These are phyloP conservation scores for Cryptoblepharus egeriae DNA, from an alignment of 2,797 vertebrate genomes.

Conservation along the genomic window DNA sequence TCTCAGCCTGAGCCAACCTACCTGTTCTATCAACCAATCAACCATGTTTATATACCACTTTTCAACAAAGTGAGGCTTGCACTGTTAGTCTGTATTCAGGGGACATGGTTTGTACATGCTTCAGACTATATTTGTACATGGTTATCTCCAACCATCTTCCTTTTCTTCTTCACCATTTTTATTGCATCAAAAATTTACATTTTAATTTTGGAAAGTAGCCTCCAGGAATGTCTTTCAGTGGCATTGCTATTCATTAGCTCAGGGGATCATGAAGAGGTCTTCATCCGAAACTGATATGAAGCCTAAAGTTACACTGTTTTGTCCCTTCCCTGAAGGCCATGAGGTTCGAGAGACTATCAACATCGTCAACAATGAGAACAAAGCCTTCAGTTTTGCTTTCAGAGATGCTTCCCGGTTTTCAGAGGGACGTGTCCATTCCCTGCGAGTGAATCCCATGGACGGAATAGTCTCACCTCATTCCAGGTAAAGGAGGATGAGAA, in stretches of 20 bases:
- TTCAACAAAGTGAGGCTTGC: too few species aligned
- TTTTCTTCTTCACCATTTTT: not conserved
- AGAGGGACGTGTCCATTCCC: conserved; percentile 75
- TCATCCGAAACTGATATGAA: not conserved
- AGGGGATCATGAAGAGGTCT: not conserved
- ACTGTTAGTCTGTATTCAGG: too few species aligned
- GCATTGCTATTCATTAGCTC: too few species aligned
- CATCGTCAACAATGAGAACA: conserved; percentile 85
- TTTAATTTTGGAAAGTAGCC: not conserved
- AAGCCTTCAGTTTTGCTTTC: conserved; percentile 81
- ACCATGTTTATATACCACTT: too few species aligned
- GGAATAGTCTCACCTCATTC: conserved; percentile 80
- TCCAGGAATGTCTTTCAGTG: not conserved
- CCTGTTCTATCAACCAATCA: too few species aligned
- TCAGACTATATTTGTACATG: not conserved
- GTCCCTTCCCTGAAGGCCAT: conserved; percentile 73
- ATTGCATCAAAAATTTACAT: not conserved
- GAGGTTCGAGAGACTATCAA: conserved; percentile 73
- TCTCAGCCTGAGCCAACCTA: too few species aligned
- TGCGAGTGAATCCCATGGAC: conserved; percentile 81
- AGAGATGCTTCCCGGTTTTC: conserved; percentile 80
- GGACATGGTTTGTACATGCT: too few species aligned
- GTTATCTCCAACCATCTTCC: too few species aligned
- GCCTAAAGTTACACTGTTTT: not conserved
- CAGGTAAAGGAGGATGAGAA: conserved; percentile 75